These are phyloP conservation scores for Sebastes taczanowskii DNA, from an alignment of 2,797 vertebrate species.

Conservation along the genomic window DNA sequence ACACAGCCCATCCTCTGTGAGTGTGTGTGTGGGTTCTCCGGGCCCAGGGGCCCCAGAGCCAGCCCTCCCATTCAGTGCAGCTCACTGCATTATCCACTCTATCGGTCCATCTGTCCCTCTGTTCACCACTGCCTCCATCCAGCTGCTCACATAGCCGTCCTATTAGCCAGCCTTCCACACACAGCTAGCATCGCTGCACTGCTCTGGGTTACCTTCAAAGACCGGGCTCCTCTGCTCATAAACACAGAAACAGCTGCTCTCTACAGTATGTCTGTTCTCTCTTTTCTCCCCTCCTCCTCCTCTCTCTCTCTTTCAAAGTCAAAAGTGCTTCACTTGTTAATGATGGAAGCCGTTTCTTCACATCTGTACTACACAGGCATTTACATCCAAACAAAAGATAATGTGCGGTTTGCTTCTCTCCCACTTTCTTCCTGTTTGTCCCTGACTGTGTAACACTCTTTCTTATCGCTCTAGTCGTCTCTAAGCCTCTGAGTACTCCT, in stretches of 20 bases:
- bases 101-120: slow-evolving; percentile 87
- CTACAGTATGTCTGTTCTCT: slow-evolving; percentile 77
- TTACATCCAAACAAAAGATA: slow-evolving; percentile 83
- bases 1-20: slow-evolving; percentile 38
- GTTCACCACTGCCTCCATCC: slow-evolving; percentile 82
- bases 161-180: slow-evolving; percentile 80
- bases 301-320: slow-evolving; percentile 81
- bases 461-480: slow-evolving; percentile 61
- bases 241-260: slow-evolving; percentile 83
- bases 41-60: slow-evolving; percentile 71
- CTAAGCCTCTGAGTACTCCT: slow-evolving; percentile 59
- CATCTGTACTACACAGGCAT: slow-evolving; percentile 79
- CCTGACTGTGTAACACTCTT: slow-evolving; percentile 63
- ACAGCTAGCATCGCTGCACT: slow-evolving; percentile 70
- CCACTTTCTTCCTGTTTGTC: slow-evolving; percentile 73
- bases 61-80: slow-evolving; percentile 76
- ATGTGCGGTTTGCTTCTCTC: slow-evolving; percentile 65
- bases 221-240: slow-evolving; percentile 77
- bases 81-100: slow-evolving; percentile 82
- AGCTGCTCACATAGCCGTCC: slow-evolving; percentile 85
- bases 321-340: slow-evolving; percentile 82
- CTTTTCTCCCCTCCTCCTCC: slow-evolving; percentile 64
- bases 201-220: slow-evolving; percentile 85
- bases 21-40: slow-evolving; percentile 55
- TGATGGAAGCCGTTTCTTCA: slow-evolving; percentile 75